Evolutionary conservation across 2,113 vertebrate genomes (phyloP).

Genomic region (Micronisus gabar): DNA sequence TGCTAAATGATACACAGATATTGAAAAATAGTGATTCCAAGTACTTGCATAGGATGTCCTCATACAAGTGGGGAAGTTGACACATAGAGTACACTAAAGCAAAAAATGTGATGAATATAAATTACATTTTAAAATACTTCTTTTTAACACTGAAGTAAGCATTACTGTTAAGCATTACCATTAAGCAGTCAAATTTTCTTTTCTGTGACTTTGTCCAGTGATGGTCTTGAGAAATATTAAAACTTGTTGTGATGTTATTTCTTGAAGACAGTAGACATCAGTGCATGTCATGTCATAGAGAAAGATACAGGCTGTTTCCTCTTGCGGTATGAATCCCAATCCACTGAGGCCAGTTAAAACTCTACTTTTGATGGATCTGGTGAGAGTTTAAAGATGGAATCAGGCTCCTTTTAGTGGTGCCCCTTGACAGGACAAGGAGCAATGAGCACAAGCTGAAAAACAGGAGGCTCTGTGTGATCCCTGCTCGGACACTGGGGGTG

Average conservation of each 20-base stretch:
- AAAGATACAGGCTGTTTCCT: neutral
- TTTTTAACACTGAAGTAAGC: neutral
- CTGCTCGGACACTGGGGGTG: rapidly evolving
- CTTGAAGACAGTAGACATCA: neutral
- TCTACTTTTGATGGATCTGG: neutral
- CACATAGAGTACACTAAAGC: neutral
- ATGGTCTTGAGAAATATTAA: neutral
- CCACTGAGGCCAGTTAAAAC: neutral
- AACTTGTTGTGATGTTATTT: neutral
- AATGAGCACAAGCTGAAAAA: neutral
- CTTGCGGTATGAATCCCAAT: neutral
- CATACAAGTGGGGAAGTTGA: neutral
- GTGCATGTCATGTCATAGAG: neutral
- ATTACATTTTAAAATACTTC: neutral
- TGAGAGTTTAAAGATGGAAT: neutral
- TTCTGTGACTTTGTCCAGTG: neutral
- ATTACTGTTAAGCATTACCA: neutral
- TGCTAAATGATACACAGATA: neutral
- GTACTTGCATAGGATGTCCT: neutral
- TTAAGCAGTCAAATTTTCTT: neutral
- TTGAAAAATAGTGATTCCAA: neutral
- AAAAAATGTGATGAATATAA: neutral
- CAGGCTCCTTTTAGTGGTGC: neutral
- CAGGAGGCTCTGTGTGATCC: neutral
- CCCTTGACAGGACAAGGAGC: neutral